These are phyloP conservation scores for Clarias laeviceps DNA, from an alignment of 2,797 vertebrate genomes.

Conservation along the genomic window DNA sequence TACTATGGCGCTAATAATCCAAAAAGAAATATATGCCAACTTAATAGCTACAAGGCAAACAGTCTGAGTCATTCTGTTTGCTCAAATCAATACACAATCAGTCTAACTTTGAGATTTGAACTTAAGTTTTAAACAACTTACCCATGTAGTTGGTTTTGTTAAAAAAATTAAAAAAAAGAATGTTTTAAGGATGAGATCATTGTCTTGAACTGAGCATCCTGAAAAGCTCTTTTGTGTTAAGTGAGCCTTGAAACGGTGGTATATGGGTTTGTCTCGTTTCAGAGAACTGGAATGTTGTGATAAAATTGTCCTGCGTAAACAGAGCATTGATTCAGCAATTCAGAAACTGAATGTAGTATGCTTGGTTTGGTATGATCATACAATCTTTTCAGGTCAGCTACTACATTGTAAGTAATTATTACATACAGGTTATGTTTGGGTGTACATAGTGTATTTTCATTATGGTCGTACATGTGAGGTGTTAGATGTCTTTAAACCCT, in stretches of 20 bases:
- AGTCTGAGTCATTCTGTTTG: slow-evolving; percentile 22
- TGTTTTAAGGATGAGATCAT: slow-evolving; percentile 69
- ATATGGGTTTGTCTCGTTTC: slow-evolving; percentile 73
- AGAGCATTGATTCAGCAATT: slow-evolving; percentile 55
- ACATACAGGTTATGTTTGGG: slow-evolving; percentile 33
- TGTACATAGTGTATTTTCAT: slow-evolving; percentile 34
- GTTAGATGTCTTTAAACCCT: not conserved
- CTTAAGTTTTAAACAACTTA: slow-evolving; percentile 28
- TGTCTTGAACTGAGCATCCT: slow-evolving; percentile 72
- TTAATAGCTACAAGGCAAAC: slow-evolving; percentile 28
- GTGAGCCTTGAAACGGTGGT: slow-evolving; percentile 63
- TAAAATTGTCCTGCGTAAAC: slow-evolving; percentile 68
- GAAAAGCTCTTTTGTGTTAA: slow-evolving; percentile 66
- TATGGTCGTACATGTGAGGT: slow-evolving; percentile 21
- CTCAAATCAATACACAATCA: slow-evolving; percentile 10
- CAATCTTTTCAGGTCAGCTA: slow-evolving; percentile 22
- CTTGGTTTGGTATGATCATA: slow-evolving; percentile 44
- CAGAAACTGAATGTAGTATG: slow-evolving; percentile 55
- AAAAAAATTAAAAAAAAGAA: not conserved
- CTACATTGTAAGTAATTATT: slow-evolving; percentile 31
- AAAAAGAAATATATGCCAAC: slow-evolving; percentile 34
- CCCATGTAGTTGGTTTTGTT: slow-evolving; percentile 28
- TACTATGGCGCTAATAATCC: slow-evolving; percentile 38
- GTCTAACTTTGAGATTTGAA: not conserved
- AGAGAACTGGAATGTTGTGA: slow-evolving; percentile 75